phyloP scores from a whole-genome alignment of 2,888 invertebrate genomes.

The Synergus gifuensis region DNA sequence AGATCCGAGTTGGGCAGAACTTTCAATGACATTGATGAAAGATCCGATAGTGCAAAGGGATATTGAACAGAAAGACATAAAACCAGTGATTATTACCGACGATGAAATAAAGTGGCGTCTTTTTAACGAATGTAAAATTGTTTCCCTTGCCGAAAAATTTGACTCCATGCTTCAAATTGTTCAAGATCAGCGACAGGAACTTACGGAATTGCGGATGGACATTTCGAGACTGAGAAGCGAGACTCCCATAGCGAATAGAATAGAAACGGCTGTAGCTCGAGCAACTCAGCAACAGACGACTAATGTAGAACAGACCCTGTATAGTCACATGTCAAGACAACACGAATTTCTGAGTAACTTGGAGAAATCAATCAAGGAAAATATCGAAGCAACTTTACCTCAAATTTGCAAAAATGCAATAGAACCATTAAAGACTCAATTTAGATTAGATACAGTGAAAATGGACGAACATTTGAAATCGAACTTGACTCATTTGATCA shows the following conservation, averaged over 20 bases:
- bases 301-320: slow-evolving; percentile 68
- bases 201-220: slow-evolving; percentile 69
- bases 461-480: slow-evolving; percentile 86
- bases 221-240: slow-evolving; percentile 68
- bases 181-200: slow-evolving; percentile 71
- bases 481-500: slow-evolving; percentile 88
- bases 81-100: slow-evolving; percentile 46
- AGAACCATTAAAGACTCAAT: slow-evolving; percentile 86
- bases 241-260: slow-evolving; percentile 64
- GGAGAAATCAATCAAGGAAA: slow-evolving; percentile 77
- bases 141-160: slow-evolving; percentile 67
- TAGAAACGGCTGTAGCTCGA: slow-evolving; percentile 69
- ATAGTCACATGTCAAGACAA: slow-evolving; percentile 66
- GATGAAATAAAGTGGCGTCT: slow-evolving; percentile 60
- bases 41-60: slow-evolving; percentile 63
- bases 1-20: slow-evolving; percentile 74
- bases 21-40: slow-evolving; percentile 75
- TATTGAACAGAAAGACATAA: slow-evolving; percentile 52
- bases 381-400: slow-evolving; percentile 78
- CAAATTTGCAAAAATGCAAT: slow-evolving; percentile 83
- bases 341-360: slow-evolving; percentile 68
- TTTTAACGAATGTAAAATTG: slow-evolving; percentile 59
- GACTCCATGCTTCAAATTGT: slow-evolving; percentile 67
- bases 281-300: slow-evolving; percentile 69
- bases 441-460: slow-evolving; percentile 80